A percentile compares a stretch with the other conserved stretches of the same genome.
Evolutionary conservation across 2,113 vertebrate species (phyloP).

Genomic region (Microcebus tavaratra): DNA sequence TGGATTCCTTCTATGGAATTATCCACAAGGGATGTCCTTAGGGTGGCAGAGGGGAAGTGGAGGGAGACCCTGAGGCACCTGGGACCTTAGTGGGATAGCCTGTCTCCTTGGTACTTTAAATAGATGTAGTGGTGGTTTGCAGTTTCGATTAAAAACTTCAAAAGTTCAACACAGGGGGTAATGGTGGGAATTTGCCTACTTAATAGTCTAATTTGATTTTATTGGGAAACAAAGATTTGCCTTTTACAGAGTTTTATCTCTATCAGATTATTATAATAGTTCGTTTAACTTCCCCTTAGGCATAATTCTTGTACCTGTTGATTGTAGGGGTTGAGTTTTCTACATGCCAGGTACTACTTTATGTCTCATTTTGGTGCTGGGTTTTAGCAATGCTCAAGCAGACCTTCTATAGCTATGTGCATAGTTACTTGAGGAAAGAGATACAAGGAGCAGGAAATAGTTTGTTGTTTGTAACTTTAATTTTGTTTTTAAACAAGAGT

Average conservation of each 20-base stretch:
- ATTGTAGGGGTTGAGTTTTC: background rate
- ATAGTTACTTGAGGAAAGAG: background rate
- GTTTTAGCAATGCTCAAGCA: background rate
- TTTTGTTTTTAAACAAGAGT: background rate
- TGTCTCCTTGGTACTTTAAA: background rate
- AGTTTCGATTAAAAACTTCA: background rate
- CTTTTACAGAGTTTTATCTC: background rate
- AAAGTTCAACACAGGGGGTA: background rate
- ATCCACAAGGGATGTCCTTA: background rate
- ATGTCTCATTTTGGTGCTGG: background rate
- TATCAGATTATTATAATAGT: background rate
- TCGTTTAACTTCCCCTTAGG: background rate
- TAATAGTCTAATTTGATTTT: background rate
- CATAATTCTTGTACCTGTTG: background rate
- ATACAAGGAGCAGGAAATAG: background rate
- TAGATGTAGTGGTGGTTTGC: background rate
- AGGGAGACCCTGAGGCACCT: background rate
- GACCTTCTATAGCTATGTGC: background rate
- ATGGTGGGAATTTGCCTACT: background rate
- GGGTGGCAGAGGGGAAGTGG: background rate
- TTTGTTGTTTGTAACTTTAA: conserved; percentile 12
- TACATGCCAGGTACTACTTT: background rate
- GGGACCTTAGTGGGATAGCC: background rate
- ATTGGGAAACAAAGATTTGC: background rate
- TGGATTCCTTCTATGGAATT: background rate